Evolutionary conservation across 2,888 invertebrate species (phyloP).

Genomic region (Machimus rusticus): DNA sequence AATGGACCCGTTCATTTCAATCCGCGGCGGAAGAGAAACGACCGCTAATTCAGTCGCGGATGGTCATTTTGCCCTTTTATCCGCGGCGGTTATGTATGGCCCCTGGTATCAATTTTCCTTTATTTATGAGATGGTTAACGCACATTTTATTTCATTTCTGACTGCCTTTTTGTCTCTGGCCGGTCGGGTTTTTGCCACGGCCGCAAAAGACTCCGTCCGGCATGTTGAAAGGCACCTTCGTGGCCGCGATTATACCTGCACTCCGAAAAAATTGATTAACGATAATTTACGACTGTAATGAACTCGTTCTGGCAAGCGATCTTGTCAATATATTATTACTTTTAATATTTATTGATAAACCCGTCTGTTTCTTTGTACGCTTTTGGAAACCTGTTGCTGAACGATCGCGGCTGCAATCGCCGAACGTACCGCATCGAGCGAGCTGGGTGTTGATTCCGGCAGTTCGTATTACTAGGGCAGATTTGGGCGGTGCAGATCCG

Average conservation of each 20-base stretch:
- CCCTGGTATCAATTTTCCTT: constrained; percentile 33
- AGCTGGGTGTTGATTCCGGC: constrained; percentile 31
- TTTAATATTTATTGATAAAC: constrained; percentile 44
- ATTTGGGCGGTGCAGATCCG: constrained; percentile 7
- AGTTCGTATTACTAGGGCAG: constrained; percentile 29
- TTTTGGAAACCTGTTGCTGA: constrained; percentile 16
- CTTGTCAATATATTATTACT: constrained; percentile 46
- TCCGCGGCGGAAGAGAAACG: constrained; percentile 7
- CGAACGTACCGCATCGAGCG: not conserved
- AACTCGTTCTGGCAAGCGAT: constrained; percentile 43
- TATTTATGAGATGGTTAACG: constrained; percentile 41
- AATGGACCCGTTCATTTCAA: constrained; percentile 28
- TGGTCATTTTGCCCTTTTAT: constrained; percentile 25
- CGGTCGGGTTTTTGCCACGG: not conserved
- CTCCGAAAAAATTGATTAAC: constrained; percentile 42
- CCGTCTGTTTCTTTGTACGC: not conserved
- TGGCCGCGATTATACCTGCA: not conserved
- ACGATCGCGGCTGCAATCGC: not conserved
- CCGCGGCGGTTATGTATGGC: not conserved
- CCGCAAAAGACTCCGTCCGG: not conserved
- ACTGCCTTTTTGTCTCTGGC: not conserved
- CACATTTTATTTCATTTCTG: constrained; percentile 41
- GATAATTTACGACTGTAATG: constrained; percentile 46
- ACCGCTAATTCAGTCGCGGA: constrained; percentile 26
- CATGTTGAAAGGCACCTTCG: constrained; percentile 10